phyloP scores from a whole-genome alignment of 2,113 vertebrate species.

The Tenebrosternarchus preto region DNA sequence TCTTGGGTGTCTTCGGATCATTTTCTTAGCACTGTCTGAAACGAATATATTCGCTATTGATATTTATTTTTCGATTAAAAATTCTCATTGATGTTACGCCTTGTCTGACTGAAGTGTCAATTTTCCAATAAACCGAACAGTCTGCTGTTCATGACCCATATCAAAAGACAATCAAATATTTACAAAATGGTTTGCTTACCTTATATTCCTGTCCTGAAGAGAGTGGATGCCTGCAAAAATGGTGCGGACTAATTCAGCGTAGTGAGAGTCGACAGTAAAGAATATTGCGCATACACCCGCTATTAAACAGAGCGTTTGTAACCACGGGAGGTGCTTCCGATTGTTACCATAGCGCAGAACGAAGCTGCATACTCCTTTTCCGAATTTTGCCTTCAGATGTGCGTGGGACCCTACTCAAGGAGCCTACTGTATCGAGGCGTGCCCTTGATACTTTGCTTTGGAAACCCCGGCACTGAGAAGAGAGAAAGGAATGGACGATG shows the following conservation, averaged over 20 bases:
- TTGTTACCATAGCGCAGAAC: slow-evolving; percentile 2
- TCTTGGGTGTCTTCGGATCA: too few species aligned
- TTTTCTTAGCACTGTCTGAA: too few species aligned
- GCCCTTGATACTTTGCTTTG: slow-evolving; percentile 32
- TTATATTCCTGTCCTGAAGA: slow-evolving; percentile 21
- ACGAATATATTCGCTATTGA: too few species aligned
- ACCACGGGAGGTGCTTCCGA: not conserved
- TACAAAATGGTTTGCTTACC: slow-evolving; percentile 19
- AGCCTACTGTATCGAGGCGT: not conserved
- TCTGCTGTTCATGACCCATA: not conserved
- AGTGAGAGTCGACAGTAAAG: slow-evolving; percentile 4
- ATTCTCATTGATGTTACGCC: too few species aligned
- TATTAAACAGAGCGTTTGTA: slow-evolving; percentile 13
- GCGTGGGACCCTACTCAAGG: slow-evolving; percentile 4
- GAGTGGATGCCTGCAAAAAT: slow-evolving; percentile 33
- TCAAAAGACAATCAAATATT: not conserved
- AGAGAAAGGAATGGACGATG: not conserved
- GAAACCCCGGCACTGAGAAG: slow-evolving; percentile 16
- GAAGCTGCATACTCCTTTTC: not conserved
- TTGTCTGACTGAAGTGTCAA: too few species aligned
- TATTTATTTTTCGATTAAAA: too few species aligned
- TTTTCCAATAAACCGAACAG: too few species aligned
- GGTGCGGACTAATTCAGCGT: slow-evolving; percentile 29
- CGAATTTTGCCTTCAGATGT: not conserved
- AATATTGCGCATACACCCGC: slow-evolving; percentile 10